A percentile compares a stretch with the other conserved stretches of the same genome.
Evolutionary conservation across 2,113 vertebrate species (phyloP).

Genomic region (Mus pahari): DNA sequence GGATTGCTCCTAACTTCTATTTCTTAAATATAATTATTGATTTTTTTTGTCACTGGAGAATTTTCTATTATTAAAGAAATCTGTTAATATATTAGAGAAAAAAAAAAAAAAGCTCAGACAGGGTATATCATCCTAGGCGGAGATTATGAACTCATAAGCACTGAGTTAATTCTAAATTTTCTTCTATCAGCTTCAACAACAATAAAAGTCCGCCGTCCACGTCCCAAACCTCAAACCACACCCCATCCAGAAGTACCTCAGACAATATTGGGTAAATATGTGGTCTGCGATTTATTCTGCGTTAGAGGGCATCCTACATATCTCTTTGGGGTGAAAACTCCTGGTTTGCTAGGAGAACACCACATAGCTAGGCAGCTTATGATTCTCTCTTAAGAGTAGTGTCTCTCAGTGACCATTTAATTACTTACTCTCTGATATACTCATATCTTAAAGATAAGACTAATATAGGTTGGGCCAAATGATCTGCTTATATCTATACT

Average conservation of each 20-base stretch:
- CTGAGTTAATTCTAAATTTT: conserved; percentile 61
- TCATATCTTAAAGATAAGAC: neutral
- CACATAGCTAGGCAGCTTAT: neutral
- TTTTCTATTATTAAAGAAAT: conserved; percentile 28
- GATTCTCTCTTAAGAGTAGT: neutral
- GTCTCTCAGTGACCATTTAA: neutral
- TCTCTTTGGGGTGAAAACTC: neutral
- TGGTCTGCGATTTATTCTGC: conserved; percentile 25
- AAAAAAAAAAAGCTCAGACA: neutral
- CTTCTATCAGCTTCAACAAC: conserved; percentile 66
- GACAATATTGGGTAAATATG: conserved; percentile 86
- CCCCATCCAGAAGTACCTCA: conserved; percentile 81
- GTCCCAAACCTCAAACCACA: conserved; percentile 85
- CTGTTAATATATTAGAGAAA: neutral
- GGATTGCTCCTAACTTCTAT: neutral
- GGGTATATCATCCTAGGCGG: neutral
- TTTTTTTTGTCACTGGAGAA: conserved; percentile 27
- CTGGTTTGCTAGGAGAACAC: neutral
- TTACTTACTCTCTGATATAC: neutral
- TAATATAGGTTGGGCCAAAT: neutral
- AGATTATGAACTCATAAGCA: neutral
- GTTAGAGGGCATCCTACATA: too few relatives aligned
- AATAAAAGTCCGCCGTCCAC: conserved; percentile 56
- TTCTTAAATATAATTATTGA: neutral
- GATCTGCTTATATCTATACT: neutral